These are phyloP conservation scores for Marmota monax DNA, from an alignment of 2,113 vertebrate genomes.

Conservation along the genomic window DNA sequence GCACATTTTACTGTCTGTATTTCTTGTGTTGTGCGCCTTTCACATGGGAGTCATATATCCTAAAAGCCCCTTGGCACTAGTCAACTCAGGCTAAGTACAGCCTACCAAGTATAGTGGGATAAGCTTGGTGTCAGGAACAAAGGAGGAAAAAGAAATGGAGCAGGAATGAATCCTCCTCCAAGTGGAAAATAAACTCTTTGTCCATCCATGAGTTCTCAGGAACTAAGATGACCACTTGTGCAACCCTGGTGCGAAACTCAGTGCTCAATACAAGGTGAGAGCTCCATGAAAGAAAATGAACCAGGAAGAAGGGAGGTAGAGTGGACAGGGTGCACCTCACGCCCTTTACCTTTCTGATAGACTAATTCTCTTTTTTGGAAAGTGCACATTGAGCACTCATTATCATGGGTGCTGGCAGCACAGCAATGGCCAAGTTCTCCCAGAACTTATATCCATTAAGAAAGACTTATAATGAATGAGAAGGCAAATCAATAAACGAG, in stretches of 20 bases:
- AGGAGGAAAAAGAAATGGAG: not conserved
- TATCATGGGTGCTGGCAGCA: not conserved
- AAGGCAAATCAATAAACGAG: constrained; percentile 1
- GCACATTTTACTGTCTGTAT: not conserved
- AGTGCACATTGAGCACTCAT: not conserved
- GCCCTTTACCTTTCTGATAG: not conserved
- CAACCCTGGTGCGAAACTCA: not conserved
- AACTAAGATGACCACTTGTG: not conserved
- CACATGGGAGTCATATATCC: not conserved
- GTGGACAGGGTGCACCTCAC: not conserved
- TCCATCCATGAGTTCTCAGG: not conserved
- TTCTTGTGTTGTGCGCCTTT: not conserved
- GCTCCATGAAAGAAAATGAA: not conserved
- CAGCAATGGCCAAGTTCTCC: constrained; percentile 19
- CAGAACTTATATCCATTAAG: not conserved
- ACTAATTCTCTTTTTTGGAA: not conserved
- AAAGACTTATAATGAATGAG: not conserved
- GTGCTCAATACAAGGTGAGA: not conserved
- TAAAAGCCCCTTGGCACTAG: not conserved
- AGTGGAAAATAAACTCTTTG: not conserved
- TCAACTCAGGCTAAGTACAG: not conserved
- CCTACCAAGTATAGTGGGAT: not conserved
- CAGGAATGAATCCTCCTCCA: not conserved
- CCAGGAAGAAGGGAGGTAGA: not conserved
- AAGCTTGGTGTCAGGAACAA: not conserved